Evolutionary conservation across 2,888 invertebrate species (phyloP).

Genomic region (Drosophila rellima): DNA sequence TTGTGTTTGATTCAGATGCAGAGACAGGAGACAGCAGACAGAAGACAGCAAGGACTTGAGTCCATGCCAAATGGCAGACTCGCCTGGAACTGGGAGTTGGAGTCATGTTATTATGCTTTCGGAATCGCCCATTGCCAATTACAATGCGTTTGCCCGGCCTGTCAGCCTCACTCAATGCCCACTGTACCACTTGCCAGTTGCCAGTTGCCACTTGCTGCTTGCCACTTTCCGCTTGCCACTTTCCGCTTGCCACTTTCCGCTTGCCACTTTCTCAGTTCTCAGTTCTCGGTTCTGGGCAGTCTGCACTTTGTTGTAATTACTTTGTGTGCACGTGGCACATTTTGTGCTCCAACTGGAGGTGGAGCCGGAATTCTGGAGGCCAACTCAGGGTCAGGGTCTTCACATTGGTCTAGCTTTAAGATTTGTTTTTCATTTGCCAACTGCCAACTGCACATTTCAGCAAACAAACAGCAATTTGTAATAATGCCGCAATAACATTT

Average conservation of each 20-base stretch:
- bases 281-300: slow-evolving; percentile 31
- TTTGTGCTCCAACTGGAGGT: slow-evolving; percentile 8
- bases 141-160: slow-evolving; percentile 68
- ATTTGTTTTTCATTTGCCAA: slow-evolving; percentile 12
- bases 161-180: slow-evolving; percentile 52
- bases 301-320: slow-evolving; percentile 76
- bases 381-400: slow-evolving; percentile 65
- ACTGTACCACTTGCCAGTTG: slow-evolving; percentile 15
- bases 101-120: slow-evolving; percentile 63
- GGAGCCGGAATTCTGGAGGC: background rate
- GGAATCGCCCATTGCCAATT: slow-evolving; percentile 66
- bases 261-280: slow-evolving; percentile 41
- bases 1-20: slow-evolving; percentile 50
- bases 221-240: slow-evolving; percentile 13
- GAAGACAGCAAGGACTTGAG: slow-evolving; percentile 40
- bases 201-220: slow-evolving; percentile 8
- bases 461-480: slow-evolving; percentile 28
- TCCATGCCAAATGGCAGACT: slow-evolving; percentile 42
- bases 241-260: slow-evolving; percentile 32
- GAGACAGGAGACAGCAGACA: slow-evolving; percentile 8
- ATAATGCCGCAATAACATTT: slow-evolving; percentile 36
- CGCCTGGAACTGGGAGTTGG: slow-evolving; percentile 27
- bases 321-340: slow-evolving; percentile 69
- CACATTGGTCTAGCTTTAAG: slow-evolving; percentile 40
- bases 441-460: slow-evolving; percentile 13